A percentile compares a stretch with the other conserved stretches of the same genome.
Conservation (phyloP, 1,140 invertebrate genomes). For the Diabrotica virgifera region DNA sequence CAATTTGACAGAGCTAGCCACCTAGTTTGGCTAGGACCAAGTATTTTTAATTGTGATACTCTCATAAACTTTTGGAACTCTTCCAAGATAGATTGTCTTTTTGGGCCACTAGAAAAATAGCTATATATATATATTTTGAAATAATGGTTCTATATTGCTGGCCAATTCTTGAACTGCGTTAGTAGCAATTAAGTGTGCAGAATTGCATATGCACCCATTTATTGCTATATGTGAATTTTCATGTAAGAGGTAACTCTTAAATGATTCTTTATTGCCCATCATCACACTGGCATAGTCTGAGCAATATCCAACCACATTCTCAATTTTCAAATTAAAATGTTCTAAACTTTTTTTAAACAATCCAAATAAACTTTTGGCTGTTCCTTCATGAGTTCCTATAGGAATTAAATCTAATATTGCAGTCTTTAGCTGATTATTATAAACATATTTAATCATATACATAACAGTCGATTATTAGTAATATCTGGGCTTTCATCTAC, state of each 20-base stretch:
- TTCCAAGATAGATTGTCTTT: no score
- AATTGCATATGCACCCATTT: not conserved
- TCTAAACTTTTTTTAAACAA: conserved; percentile 10
- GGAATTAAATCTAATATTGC: conserved; percentile 4
- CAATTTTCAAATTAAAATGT: conserved; percentile 11
- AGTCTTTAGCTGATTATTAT: conserved; percentile 9
- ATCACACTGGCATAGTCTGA: conserved; percentile 9
- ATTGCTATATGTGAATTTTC: not conserved
- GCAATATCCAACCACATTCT: conserved; percentile 12
- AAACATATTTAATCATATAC: conserved; percentile 12
- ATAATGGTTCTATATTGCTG: not conserved
- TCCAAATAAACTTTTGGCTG: conserved; percentile 7
- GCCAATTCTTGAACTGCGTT: not conserved
- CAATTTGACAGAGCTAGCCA: not conserved
- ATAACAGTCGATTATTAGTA: conserved; percentile 4
- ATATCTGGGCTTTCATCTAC: conserved; percentile 13
- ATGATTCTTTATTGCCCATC: conserved; percentile 11
- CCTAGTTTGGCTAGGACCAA: no score
- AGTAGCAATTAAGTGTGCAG: not conserved
- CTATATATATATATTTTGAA: not conserved
- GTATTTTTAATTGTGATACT: no score
- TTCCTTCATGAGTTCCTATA: conserved; percentile 10
- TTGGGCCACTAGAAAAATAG: no score
- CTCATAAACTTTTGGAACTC: no score
- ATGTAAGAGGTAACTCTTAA: conserved; percentile 4